Percentiles rank a stretch among this genome's conserved stretches.
These are phyloP conservation scores for Dicrurus megarhynchus DNA, from an alignment of 2,113 vertebrate species.

Conservation along the genomic window DNA sequence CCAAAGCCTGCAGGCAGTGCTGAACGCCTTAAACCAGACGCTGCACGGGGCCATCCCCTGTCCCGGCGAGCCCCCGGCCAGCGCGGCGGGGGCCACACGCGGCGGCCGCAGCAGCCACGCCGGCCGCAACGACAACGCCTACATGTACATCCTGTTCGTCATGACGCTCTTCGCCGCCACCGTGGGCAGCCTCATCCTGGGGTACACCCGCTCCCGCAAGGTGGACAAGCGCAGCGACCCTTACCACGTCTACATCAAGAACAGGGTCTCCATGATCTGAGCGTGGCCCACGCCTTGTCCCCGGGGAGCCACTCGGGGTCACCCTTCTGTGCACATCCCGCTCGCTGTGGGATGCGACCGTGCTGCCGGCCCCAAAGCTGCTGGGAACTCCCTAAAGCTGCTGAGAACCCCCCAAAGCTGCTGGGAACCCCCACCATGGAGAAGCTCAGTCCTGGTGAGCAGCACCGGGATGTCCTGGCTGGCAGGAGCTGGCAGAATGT, in stretches of 20 bases:
- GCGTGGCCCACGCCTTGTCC: fast-evolving
- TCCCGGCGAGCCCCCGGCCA: not conserved
- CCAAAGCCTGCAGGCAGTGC: constrained; percentile 47
- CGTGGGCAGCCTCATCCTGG: constrained; percentile 77
- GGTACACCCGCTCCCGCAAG: constrained; percentile 75
- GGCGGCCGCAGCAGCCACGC: fast-evolving
- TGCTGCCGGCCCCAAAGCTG: not conserved
- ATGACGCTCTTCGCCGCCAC: constrained; percentile 78
- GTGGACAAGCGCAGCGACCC: constrained; percentile 78
- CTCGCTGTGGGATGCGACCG: not conserved
- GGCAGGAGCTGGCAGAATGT: not conserved
- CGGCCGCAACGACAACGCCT: constrained; percentile 65
- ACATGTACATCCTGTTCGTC: constrained; percentile 80
- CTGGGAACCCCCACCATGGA: not conserved
- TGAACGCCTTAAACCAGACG: constrained; percentile 68
- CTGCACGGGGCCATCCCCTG: constrained; percentile 34
- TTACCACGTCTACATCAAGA: constrained; percentile 80
- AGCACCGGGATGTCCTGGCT: fast-evolving
- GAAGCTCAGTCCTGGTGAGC: not conserved
- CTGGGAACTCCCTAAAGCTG: not conserved
- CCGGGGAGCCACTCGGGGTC: fast-evolving
- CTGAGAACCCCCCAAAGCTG: not conserved
- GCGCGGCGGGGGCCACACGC: fast-evolving
- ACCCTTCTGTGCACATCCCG: fast-evolving
- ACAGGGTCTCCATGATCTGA: constrained; percentile 77